phyloP scores from a whole-genome alignment of 2,888 invertebrate genomes.

The Phlogophora meticulosa region DNA sequence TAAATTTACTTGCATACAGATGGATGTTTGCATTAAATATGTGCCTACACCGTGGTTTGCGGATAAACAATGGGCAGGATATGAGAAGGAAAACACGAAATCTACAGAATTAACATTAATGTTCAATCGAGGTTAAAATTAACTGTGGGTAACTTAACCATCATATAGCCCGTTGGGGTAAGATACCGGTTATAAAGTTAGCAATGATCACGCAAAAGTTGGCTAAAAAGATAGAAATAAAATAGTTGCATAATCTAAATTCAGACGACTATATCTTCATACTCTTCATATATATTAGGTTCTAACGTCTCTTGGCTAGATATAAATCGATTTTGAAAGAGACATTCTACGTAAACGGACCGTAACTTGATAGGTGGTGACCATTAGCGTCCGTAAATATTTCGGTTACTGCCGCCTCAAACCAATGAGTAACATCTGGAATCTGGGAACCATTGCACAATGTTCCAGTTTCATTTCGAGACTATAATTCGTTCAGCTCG shows the following conservation, averaged over 20 bases:
- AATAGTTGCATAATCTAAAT: background rate
- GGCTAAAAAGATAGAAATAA: background rate
- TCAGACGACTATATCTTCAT: background rate
- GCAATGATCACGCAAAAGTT: background rate
- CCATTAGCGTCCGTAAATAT: slow-evolving; percentile 71
- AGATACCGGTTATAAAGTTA: background rate
- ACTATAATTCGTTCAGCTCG: slow-evolving; percentile 71
- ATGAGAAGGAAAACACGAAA: slow-evolving; percentile 65
- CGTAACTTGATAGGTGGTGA: slow-evolving; percentile 68
- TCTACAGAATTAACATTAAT: slow-evolving; percentile 52
- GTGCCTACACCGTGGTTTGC: slow-evolving; percentile 54
- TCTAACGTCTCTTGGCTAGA: slow-evolving; percentile 4
- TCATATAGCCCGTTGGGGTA: slow-evolving; percentile 5
- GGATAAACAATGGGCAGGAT: slow-evolving; percentile 67
- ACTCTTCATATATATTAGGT: background rate
- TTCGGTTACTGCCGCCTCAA: slow-evolving; percentile 66
- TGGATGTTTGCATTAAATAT: slow-evolving; percentile 63
- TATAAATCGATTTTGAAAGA: slow-evolving; percentile 46
- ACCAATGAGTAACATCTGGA: slow-evolving; percentile 72
- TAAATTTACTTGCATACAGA: slow-evolving; percentile 61
- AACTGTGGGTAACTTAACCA: slow-evolving; percentile 3
- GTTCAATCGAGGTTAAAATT: slow-evolving; percentile 35
- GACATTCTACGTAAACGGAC: slow-evolving; percentile 46
- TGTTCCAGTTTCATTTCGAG: slow-evolving; percentile 59
- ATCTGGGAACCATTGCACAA: slow-evolving; percentile 67